phyloP scores from a whole-genome alignment of 2,113 vertebrate genomes.

The Electrona antarctica region DNA sequence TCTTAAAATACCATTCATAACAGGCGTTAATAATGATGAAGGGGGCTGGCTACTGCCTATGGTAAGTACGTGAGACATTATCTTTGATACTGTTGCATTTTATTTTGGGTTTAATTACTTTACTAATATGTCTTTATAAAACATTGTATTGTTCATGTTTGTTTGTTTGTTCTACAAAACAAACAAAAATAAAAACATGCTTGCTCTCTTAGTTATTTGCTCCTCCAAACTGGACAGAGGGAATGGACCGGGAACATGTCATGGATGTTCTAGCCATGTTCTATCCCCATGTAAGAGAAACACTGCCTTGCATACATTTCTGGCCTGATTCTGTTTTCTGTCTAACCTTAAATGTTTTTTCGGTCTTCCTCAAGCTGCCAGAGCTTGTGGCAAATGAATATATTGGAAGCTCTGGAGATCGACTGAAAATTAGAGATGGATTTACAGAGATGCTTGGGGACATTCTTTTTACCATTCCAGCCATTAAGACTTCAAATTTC shows the following conservation, averaged over 20 bases:
- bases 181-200: too few species aligned
- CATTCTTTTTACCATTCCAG: constrained; percentile 70
- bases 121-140: too few species aligned
- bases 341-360: neutral
- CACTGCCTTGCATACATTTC: neutral
- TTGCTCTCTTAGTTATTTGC: constrained; percentile 43
- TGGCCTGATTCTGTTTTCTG: neutral
- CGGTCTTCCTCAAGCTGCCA: constrained; percentile 43
- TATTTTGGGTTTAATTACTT: too few species aligned
- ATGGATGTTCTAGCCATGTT: constrained; percentile 1
- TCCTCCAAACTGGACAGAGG: constrained; percentile 74
- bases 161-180: too few species aligned
- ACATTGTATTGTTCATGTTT: too few species aligned
- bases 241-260: constrained; percentile 62
- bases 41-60: constrained; percentile 33
- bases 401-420: constrained; percentile 69
- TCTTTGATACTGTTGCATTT: too few species aligned
- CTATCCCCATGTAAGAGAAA: constrained; percentile 61
- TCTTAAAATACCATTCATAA: constrained; percentile 61
- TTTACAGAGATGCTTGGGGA: constrained; percentile 81
- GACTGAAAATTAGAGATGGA: constrained; percentile 62
- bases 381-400: constrained; percentile 73
- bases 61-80: constrained; percentile 39
- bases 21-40: constrained; percentile 60
- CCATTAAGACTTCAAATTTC: constrained; percentile 72